Base-by-base conservation (phyloP, 2,888 invertebrate species). In the Pocota personata region DNA sequence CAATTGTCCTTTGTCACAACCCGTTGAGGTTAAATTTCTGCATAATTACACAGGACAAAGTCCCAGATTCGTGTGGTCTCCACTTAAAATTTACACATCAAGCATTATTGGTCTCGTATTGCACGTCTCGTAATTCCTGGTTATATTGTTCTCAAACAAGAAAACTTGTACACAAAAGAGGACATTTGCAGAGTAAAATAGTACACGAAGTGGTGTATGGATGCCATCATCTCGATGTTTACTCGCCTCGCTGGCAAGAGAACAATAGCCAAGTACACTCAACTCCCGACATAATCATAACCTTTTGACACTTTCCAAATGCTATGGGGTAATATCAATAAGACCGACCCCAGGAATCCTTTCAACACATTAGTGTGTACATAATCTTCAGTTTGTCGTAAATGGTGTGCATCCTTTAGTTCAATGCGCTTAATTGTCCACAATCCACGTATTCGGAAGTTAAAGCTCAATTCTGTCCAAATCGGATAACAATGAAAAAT, bases 251-350 rank as follows among this genome's bases (percentile, higher is more conserved):
- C 14, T 48, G 48, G 43, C 27, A 43, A 21, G 14, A 16, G 72
- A 50, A 73, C 72, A 73, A 62, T 62, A 60, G 32, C 30, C 21
- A 52, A 62, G 73, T 27, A 14, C 73, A 73, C 19, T 73, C 73
- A 73, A 73, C 73, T 62, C 40, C 21, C 14, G 32, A n/a, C 62
- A 40, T 50, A 73, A 73, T 73, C 50, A 43, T 43, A 73, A 62
- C 73, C 60, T 52, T 52, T 62, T 30, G 40, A 43, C 27, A 40
- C 55, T 67, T 52, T 48, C 32, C n/a, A 48, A 62, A 32, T 48
- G 40, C 27, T 58, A 6, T 32, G 27, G 30, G 32, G 19, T 10
- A 27, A 16, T 10, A 12, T 16, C 43, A 43, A 12, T 46, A 43
- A 46, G 16, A 30, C 64, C 30, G 32, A 7, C 2, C n/a, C 30